phyloP scores from a whole-genome alignment of 23 tunicate genomes.

The Aplidium turbinatum region DNA sequence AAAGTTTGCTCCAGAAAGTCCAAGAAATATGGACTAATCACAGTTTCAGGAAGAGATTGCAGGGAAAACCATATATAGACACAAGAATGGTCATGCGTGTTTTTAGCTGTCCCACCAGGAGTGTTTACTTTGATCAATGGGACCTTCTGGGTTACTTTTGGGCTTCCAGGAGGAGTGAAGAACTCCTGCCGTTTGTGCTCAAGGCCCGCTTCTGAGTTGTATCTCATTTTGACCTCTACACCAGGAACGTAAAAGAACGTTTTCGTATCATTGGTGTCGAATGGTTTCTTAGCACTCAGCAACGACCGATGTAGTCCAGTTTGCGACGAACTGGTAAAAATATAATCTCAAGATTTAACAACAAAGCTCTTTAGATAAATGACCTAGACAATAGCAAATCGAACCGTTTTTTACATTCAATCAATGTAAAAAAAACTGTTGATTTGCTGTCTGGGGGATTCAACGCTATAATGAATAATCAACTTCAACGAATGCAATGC shows the following conservation, averaged over 20 bases:
- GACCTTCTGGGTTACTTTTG: neutral
- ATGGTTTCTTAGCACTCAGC: neutral
- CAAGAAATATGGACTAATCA: constrained; percentile 85
- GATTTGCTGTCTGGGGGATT: too few relatives aligned
- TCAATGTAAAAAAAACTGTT: too few relatives aligned
- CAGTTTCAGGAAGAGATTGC: constrained; percentile 90
- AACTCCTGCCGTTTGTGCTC: constrained; percentile 1
- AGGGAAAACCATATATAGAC: constrained; percentile 59
- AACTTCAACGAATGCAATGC: too few relatives aligned
- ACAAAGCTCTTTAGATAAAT: too few relatives aligned
- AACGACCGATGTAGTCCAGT: too few relatives aligned
- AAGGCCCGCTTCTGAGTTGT: constrained; percentile 61
- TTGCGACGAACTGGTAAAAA: too few relatives aligned
- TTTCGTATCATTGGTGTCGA: constrained; percentile 17
- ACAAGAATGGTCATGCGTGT: constrained; percentile 38
- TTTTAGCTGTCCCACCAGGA: constrained; percentile 33
- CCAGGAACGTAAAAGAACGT: constrained; percentile 86
- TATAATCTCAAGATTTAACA: too few relatives aligned
- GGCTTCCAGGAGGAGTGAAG: constrained; percentile 17
- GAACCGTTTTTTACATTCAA: too few relatives aligned
- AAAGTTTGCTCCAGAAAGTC: constrained; percentile 92
- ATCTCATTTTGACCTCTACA: constrained; percentile 73
- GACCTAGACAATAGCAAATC: too few relatives aligned
- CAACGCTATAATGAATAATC: too few relatives aligned
- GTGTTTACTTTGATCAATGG: constrained; percentile 51